Evolutionary conservation across 2,888 invertebrate genomes (phyloP).

Genomic region (Drosophila kanekoi): DNA sequence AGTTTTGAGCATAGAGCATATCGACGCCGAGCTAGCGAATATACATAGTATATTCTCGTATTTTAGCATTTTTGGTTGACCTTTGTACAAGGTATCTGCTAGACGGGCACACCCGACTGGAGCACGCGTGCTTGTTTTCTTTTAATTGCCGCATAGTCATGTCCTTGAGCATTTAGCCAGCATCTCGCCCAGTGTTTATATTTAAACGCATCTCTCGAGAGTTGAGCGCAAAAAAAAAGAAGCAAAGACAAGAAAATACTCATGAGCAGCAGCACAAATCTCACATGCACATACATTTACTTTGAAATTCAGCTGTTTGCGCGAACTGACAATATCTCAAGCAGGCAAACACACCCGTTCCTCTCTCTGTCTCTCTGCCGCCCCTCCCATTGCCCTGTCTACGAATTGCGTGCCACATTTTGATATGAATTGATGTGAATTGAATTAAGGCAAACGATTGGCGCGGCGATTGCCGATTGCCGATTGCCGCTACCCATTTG

Average conservation of each 20-base stretch:
- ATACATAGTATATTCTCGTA: no score
- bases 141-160: conserved; percentile 62
- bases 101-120: neutral
- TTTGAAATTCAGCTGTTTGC: conserved; percentile 34
- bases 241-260: conserved; percentile 17
- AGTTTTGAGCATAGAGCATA: no score
- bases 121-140: conserved; percentile 19
- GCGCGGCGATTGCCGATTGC: conserved; percentile 15
- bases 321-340: conserved; percentile 25
- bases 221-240: conserved; percentile 10
- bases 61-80: no score
- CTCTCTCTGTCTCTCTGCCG: neutral
- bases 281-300: conserved; percentile 32
- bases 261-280: conserved; percentile 8
- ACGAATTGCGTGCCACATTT: conserved; percentile 43
- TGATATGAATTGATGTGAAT: conserved; percentile 67
- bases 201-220: conserved; percentile 59
- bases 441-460: conserved; percentile 61
- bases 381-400: neutral
- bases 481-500: conserved; percentile 9
- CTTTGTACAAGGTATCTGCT: neutral
- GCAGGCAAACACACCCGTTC: conserved; percentile 1
- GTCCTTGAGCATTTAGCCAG: conserved; percentile 51
- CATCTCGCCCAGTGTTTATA: conserved; percentile 49
- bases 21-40: no score